These are phyloP conservation scores for Arothron firmamentum DNA, from an alignment of 2,113 vertebrate species.

Conservation along the genomic window DNA sequence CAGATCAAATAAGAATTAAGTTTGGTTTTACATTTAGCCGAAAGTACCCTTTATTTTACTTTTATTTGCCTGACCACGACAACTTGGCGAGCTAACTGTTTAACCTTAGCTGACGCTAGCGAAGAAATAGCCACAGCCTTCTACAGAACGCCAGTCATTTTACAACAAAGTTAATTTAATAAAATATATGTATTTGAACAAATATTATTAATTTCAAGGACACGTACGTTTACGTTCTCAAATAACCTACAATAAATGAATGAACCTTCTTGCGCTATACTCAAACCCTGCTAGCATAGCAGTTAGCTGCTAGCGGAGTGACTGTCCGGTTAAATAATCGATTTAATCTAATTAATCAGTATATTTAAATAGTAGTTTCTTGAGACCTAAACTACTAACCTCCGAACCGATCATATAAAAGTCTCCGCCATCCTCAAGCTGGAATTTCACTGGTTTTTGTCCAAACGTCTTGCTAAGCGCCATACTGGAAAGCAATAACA, in stretches of 20 bases:
- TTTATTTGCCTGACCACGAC: no score
- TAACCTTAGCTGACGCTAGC: background rate
- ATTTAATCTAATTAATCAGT: rapidly evolving
- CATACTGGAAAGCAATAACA: slow-evolving; percentile 82
- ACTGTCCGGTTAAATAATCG: background rate
- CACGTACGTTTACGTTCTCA: background rate
- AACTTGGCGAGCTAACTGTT: background rate
- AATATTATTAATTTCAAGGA: rapidly evolving
- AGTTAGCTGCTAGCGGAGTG: slow-evolving; percentile 29
- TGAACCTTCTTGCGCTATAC: slow-evolving; percentile 2
- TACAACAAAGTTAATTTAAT: no score
- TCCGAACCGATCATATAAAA: slow-evolving; percentile 94
- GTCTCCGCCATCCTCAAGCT: slow-evolving; percentile 90
- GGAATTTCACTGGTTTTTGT: slow-evolving; percentile 93
- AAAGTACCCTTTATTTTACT: no score
- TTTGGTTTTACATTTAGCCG: no score
- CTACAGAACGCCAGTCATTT: no score
- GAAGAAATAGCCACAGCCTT: background rate
- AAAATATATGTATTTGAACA: background rate
- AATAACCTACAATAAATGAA: slow-evolving; percentile 12
- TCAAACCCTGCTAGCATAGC: slow-evolving; percentile 10
- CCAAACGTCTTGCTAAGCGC: slow-evolving; percentile 93
- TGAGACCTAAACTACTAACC: slow-evolving; percentile 59
- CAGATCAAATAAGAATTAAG: no score
- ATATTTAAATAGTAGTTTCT: rapidly evolving